Evolutionary conservation across 2,797 vertebrate genomes (phyloP).

Genomic region (Calcarius lapponicus): DNA sequence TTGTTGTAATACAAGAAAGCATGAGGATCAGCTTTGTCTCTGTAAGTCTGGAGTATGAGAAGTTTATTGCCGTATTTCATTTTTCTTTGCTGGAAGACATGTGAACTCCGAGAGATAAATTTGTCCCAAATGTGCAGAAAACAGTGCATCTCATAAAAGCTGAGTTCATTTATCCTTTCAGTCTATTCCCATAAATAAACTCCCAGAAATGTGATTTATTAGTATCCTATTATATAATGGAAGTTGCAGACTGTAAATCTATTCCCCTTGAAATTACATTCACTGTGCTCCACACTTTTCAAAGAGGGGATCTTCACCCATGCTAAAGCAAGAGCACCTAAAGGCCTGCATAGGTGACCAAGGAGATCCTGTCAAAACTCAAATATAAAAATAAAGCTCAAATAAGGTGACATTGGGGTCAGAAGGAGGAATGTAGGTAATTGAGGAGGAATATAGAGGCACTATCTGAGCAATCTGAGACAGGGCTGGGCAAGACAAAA

Average conservation of each 20-base stretch:
- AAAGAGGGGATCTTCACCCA: not conserved
- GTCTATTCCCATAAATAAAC: not conserved
- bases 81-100: not conserved
- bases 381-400: not conserved
- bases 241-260: not conserved
- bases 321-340: not conserved
- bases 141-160: not conserved
- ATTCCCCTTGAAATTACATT: not conserved
- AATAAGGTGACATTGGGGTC: not conserved
- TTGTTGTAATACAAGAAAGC: not conserved
- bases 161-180: not conserved
- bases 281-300: not conserved
- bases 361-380: not conserved
- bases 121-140: not conserved
- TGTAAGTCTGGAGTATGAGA: not conserved
- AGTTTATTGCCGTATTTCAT: constrained; percentile 33
- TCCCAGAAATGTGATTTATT: not conserved
- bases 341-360: not conserved
- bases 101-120: constrained; percentile 1
- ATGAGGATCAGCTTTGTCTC: not conserved
- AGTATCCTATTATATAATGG: not conserved
- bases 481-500: not conserved
- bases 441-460: not conserved
- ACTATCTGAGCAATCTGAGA: not conserved
- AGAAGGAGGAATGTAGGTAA: too few relatives aligned